Percentiles rank a stretch among this genome's conserved stretches.
Conservation (phyloP, 2,113 vertebrate species). For the Dolichotis patagonum region DNA sequence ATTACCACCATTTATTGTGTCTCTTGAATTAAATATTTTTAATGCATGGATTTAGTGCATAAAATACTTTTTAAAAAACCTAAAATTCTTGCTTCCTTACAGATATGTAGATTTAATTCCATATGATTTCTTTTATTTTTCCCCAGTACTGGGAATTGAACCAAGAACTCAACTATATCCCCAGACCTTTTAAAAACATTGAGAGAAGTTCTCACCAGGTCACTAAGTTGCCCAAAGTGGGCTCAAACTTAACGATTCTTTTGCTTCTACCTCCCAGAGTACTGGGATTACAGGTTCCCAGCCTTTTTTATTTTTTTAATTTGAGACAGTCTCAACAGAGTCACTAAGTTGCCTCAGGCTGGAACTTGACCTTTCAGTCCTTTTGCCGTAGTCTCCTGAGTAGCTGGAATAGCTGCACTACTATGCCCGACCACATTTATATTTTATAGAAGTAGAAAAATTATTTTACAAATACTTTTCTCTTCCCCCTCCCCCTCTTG, state of each 20-base stretch:
- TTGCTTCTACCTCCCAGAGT: not conserved
- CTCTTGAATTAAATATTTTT: constrained; percentile 26
- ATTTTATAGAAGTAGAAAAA: constrained; percentile 13
- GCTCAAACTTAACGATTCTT: not conserved
- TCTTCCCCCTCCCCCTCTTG: not conserved
- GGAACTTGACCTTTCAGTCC: not conserved
- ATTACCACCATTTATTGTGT: constrained; percentile 8
- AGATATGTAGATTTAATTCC: constrained; percentile 23
- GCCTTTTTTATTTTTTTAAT: no score
- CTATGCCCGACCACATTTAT: not conserved
- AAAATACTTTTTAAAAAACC: constrained; percentile 3
- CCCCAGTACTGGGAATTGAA: not conserved
- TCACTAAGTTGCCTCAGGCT: not conserved
- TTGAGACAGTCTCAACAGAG: no score
- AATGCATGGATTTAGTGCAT: not conserved
- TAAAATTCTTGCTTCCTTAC: not conserved
- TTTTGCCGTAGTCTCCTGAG: not conserved
- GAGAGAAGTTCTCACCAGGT: not conserved
- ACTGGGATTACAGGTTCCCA: not conserved
- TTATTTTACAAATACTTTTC: no score
- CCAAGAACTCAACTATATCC: not conserved
- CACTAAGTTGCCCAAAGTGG: not conserved
- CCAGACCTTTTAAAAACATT: not conserved
- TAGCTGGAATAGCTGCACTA: not conserved
- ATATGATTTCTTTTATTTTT: not conserved